phyloP scores from a whole-genome alignment of 1,140 invertebrate genomes.

The Drosophila auraria region DNA sequence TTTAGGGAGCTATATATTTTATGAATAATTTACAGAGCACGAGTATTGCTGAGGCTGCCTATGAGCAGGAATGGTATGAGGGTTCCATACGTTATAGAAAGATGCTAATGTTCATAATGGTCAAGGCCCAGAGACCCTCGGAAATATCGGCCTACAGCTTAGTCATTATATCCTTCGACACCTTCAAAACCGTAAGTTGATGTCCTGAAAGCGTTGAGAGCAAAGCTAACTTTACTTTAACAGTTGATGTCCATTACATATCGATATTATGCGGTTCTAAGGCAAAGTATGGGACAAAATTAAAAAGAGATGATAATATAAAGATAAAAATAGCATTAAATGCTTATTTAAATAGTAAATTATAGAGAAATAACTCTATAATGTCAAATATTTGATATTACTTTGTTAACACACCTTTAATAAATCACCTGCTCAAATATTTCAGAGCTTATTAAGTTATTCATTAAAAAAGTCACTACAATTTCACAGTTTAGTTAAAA shows the following conservation, averaged over 20 bases:
- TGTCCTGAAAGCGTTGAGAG: neutral
- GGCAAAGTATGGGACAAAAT: slow-evolving; percentile 37
- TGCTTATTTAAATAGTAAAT: too few relatives aligned
- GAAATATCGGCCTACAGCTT: slow-evolving; percentile 42
- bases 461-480: too few relatives aligned
- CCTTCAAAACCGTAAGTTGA: slow-evolving; percentile 47
- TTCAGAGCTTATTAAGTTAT: too few relatives aligned
- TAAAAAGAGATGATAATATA: too few relatives aligned
- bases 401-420: neutral
- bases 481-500: neutral
- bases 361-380: too few relatives aligned
- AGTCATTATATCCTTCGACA: slow-evolving; percentile 49
- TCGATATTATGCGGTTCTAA: slow-evolving; percentile 39
- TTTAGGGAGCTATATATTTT: neutral
- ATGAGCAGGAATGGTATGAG: slow-evolving; percentile 56
- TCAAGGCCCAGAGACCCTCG: slow-evolving; percentile 31
- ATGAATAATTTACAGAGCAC: slow-evolving; percentile 26
- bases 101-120: slow-evolving; percentile 34
- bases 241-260: slow-evolving; percentile 57
- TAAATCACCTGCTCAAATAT: neutral
- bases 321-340: too few relatives aligned
- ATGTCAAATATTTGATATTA: too few relatives aligned
- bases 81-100: slow-evolving; percentile 41
- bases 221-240: neutral
- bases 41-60: slow-evolving; percentile 37